Conservation (phyloP, 2,888 invertebrate genomes). For the Geotrupes spiniger region DNA sequence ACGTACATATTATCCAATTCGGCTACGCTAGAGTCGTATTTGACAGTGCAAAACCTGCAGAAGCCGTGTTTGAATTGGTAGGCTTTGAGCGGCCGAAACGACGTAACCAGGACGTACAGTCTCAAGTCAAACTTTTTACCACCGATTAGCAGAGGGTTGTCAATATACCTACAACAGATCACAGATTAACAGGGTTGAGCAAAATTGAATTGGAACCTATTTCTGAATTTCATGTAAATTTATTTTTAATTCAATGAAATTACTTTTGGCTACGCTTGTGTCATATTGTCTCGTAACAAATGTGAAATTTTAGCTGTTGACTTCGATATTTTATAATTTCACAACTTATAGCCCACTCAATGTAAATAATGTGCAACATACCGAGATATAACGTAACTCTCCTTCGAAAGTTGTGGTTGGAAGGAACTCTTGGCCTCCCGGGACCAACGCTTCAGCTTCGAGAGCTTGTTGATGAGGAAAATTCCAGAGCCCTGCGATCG, state of each 20-base stretch:
- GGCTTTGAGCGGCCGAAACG: slow-evolving; percentile 89
- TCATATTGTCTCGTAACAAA: no score
- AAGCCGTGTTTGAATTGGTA: slow-evolving; percentile 92
- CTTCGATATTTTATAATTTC: no score
- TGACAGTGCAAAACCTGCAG: slow-evolving; percentile 94
- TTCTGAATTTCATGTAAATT: slow-evolving; percentile 6
- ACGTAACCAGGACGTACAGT: slow-evolving; percentile 88
- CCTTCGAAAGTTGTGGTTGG: slow-evolving; percentile 80
- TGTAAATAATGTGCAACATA: no score
- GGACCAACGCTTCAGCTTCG: slow-evolving; percentile 89
- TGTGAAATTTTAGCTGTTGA: no score
- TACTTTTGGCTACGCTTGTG: no score
- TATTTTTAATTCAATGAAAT: not conserved
- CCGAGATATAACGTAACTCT: slow-evolving; percentile 94
- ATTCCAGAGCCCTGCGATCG: slow-evolving; percentile 95
- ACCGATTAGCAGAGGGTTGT: slow-evolving; percentile 91
- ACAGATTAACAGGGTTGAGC: no score
- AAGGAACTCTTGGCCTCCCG: slow-evolving; percentile 82
- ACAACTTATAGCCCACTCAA: no score
- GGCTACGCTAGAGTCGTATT: slow-evolving; percentile 85
- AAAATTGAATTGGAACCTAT: not conserved
- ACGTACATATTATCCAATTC: slow-evolving; percentile 91
- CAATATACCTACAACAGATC: slow-evolving; percentile 67
- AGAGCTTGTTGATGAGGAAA: slow-evolving; percentile 91
- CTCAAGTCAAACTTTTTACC: slow-evolving; percentile 95